Evolutionary conservation across 2,113 vertebrate species (phyloP).

Genomic region (Crotalus tigris): DNA sequence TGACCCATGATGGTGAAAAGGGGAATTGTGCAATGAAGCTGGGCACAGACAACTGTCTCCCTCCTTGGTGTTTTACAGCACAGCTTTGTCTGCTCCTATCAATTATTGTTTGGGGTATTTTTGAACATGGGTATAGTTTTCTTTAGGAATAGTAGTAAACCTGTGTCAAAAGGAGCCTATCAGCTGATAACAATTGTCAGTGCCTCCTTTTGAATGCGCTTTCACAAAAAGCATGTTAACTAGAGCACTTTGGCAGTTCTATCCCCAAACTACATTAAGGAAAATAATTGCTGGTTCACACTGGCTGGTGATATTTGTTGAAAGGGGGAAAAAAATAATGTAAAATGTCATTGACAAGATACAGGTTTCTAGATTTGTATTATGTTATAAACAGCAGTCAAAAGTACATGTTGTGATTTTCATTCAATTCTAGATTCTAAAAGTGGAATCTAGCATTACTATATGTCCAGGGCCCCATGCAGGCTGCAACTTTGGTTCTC

Average conservation of each 20-base stretch:
- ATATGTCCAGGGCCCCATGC: background rate
- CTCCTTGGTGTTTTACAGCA: background rate
- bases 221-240: background rate
- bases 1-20: background rate
- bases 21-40: background rate
- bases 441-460: background rate
- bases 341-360: background rate
- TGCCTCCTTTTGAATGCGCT: too few species aligned
- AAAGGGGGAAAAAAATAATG: background rate
- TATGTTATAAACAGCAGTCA: too few species aligned
- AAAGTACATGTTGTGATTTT: background rate
- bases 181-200: too few species aligned
- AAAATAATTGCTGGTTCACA: background rate
- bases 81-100: background rate
- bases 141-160: background rate
- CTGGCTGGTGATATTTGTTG: background rate
- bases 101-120: background rate
- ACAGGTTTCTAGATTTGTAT: background rate
- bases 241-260: background rate
- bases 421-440: background rate
- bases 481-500: background rate
- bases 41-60: background rate
- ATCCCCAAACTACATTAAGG: background rate
- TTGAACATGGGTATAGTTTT: background rate
- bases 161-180: background rate